A percentile compares a stretch with the other conserved stretches of the same genome.
Evolutionary conservation across 2,797 vertebrate genomes (phyloP).

Genomic region (Sphenopsis melanotis): DNA sequence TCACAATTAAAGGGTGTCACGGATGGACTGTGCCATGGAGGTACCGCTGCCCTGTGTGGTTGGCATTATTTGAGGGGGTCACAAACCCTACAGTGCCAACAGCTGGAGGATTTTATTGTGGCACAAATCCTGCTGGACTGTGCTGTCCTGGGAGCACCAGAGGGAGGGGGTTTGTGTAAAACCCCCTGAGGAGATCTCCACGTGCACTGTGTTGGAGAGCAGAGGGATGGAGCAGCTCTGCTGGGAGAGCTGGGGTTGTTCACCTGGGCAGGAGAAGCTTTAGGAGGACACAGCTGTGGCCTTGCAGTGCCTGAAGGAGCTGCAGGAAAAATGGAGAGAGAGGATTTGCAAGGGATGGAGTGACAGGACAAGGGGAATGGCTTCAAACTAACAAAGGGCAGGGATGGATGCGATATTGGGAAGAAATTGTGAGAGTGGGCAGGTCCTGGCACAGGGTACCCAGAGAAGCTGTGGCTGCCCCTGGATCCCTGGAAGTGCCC

Average conservation of each 20-base stretch:
- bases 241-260: not conserved
- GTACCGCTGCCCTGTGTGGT: accelerated
- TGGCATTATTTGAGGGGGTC: not conserved
- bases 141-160: not conserved
- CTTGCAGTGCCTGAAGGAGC: not conserved
- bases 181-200: not conserved
- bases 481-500: not conserved
- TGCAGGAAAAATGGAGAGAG: not conserved
- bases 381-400: accelerated
- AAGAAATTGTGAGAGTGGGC: not conserved
- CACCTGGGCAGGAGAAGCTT: not conserved
- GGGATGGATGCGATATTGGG: not conserved
- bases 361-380: accelerated
- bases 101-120: not conserved
- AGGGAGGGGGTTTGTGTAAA: not conserved
- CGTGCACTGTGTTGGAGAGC: accelerated
- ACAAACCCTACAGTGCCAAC: not conserved
- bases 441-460: not conserved
- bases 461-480: not conserved
- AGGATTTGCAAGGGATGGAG: accelerated
- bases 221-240: not conserved
- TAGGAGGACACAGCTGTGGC: accelerated
- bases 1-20: not conserved
- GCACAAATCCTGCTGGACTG: not conserved
- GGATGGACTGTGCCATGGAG: not conserved